phyloP scores from a whole-genome alignment of 2,113 vertebrate species.

The Notothenia coriiceps region DNA sequence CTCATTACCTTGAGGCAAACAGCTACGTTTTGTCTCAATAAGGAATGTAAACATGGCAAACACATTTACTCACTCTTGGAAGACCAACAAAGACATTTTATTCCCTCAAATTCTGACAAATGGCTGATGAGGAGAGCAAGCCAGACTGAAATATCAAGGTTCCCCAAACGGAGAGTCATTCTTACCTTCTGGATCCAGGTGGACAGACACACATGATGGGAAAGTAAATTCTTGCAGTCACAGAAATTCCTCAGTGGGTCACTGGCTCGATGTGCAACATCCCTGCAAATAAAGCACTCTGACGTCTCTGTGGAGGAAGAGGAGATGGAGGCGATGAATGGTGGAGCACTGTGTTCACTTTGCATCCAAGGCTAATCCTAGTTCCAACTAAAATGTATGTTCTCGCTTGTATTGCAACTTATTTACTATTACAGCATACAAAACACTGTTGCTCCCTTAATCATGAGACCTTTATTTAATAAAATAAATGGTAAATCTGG shows the following conservation, averaged over 20 bases:
- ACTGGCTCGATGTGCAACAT: conserved; percentile 79
- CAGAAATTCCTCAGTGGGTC: conserved; percentile 82
- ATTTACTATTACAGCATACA: conserved; percentile 22
- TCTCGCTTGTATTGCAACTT: conserved; percentile 8
- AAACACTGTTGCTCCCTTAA: conserved; percentile 19
- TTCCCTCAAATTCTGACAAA: conserved; percentile 31
- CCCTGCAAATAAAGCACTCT: conserved; percentile 89
- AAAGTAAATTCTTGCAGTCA: conserved; percentile 81
- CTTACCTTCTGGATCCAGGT: conserved; percentile 80
- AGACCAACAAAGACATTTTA: conserved; percentile 31
- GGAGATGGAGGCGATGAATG: conserved; percentile 27
- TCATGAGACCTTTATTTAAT: conserved; percentile 21
- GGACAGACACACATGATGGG: conserved; percentile 78
- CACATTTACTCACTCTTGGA: conserved; percentile 44
- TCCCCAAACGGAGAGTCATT: conserved; percentile 10
- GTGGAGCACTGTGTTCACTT: conserved; percentile 31
- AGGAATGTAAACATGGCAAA: conserved; percentile 55
- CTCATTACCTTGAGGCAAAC: conserved; percentile 67
- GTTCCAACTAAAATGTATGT: neutral
- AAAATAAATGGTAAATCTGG: neutral
- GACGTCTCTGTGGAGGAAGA: conserved; percentile 84
- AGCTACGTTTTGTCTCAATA: conserved; percentile 71
- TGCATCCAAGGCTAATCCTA: conserved; percentile 23
- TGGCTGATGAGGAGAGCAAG: conserved; percentile 26
- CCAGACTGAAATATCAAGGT: conserved; percentile 29